Conservation (phyloP, 1,140 invertebrate species). For the Atta colombica region DNA sequence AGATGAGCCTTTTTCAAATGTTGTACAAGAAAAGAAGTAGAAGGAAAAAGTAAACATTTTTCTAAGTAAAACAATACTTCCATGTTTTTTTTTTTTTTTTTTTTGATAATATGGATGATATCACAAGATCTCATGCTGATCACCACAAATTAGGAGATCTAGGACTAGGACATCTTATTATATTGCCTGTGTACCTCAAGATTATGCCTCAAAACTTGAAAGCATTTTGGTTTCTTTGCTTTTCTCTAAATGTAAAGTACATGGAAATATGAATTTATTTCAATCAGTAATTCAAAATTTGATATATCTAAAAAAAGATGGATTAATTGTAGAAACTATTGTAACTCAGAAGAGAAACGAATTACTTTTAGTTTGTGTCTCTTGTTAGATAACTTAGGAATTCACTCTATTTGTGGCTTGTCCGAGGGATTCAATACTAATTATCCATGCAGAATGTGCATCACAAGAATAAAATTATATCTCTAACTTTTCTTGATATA, state of each 20-base stretch:
- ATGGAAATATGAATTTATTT: constrained; percentile 27
- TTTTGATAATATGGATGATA: constrained; percentile 41
- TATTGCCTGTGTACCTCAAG: constrained; percentile 9
- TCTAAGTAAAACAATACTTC: constrained; percentile 29
- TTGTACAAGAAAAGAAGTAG: constrained; percentile 24
- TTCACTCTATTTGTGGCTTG: constrained; percentile 42
- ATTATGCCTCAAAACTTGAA: constrained; percentile 32
- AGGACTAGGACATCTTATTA: constrained; percentile 41
- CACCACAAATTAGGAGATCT: constrained; percentile 33
- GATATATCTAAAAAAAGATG: constrained; percentile 15
- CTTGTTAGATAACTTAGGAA: constrained; percentile 40
- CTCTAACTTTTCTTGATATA: neutral
- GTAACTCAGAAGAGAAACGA: constrained; percentile 7
- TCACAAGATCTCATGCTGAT: constrained; percentile 25
- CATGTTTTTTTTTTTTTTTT: neutral
- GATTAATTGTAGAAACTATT: constrained; percentile 1
- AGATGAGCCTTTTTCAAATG: constrained; percentile 25
- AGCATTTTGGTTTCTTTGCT: constrained; percentile 26
- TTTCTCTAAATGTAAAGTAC: constrained; percentile 18
- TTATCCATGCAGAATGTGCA: constrained; percentile 43
- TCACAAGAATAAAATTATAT: constrained; percentile 8
- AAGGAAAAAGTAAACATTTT: constrained; percentile 39
- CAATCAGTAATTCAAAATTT: constrained; percentile 13
- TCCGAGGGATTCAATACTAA: constrained; percentile 21
- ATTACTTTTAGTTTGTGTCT: constrained; percentile 41